These are phyloP conservation scores for Columbina picui DNA, from an alignment of 2,113 vertebrate genomes.

Conservation along the genomic window DNA sequence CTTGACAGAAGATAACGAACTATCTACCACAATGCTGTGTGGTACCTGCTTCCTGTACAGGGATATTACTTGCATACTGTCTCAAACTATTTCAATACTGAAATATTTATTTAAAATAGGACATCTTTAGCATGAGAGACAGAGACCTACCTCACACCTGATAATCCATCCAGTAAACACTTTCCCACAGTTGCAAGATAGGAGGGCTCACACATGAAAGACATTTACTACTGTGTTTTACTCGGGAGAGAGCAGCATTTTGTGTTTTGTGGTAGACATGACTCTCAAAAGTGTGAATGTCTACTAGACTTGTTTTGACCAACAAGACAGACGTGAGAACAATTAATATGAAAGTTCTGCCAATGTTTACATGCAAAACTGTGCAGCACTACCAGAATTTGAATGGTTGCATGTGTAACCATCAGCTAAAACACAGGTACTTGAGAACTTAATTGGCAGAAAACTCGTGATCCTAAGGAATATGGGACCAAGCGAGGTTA, in stretches of 20 bases:
- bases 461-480: background rate
- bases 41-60: background rate
- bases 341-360: background rate
- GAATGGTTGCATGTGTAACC: background rate
- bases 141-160: background rate
- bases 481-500: accelerated
- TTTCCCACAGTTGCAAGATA: background rate
- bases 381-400: background rate
- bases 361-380: background rate
- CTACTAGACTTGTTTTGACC: background rate
- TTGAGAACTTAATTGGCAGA: background rate
- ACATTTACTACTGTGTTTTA: background rate
- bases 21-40: background rate
- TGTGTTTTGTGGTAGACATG: background rate
- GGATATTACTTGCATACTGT: background rate
- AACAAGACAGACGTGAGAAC: background rate
- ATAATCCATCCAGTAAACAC: background rate
- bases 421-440: background rate
- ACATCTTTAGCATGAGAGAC: background rate
- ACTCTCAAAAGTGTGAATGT: background rate
- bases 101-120: background rate
- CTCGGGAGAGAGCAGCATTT: background rate
- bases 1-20: background rate
- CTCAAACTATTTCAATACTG: background rate
- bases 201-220: background rate